These are phyloP conservation scores for Ichneumoninae sp. DNA, from an alignment of 2,888 invertebrate genomes.

Conservation along the genomic window DNA sequence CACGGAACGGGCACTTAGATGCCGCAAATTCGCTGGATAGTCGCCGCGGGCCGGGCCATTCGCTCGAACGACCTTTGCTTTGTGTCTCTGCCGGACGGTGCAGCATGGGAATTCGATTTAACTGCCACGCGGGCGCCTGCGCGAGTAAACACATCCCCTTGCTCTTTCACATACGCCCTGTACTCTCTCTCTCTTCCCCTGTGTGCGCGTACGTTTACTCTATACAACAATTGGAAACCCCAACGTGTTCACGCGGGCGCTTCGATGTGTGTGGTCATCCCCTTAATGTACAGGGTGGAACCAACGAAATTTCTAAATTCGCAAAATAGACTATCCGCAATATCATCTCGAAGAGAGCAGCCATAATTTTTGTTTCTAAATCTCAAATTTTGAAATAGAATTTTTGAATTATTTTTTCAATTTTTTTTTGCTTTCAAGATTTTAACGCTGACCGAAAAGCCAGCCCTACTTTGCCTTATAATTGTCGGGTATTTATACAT, in stretches of 20 bases:
- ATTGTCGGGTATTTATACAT: no score
- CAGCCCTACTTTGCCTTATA: no score
- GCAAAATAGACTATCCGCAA: background rate
- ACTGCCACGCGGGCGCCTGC: conserved; percentile 73
- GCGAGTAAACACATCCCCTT: conserved; percentile 65
- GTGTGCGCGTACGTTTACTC: conserved; percentile 30
- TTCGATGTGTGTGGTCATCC: conserved; percentile 27
- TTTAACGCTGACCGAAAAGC: no score
- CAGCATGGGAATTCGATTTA: conserved; percentile 78
- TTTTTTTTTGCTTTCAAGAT: no score
- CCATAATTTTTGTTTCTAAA: no score
- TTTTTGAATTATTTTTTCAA: no score
- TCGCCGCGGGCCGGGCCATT: conserved; percentile 75
- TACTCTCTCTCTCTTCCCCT: conserved; percentile 21
- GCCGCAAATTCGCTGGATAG: conserved; percentile 78
- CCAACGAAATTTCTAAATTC: conserved; percentile 9
- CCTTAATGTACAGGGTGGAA: conserved; percentile 40
- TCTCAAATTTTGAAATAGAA: no score
- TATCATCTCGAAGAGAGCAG: background rate
- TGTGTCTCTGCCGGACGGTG: conserved; percentile 77
- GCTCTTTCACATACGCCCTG: conserved; percentile 37
- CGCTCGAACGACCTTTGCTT: conserved; percentile 78
- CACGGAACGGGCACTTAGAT: conserved; percentile 75
- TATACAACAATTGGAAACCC: conserved; percentile 61
- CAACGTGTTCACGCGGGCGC: conserved; percentile 18